Evolutionary conservation across 2,113 vertebrate genomes (phyloP), one percentile per base, ranked within the genome.

Genomic region (Fregetta grallaria): DNA sequence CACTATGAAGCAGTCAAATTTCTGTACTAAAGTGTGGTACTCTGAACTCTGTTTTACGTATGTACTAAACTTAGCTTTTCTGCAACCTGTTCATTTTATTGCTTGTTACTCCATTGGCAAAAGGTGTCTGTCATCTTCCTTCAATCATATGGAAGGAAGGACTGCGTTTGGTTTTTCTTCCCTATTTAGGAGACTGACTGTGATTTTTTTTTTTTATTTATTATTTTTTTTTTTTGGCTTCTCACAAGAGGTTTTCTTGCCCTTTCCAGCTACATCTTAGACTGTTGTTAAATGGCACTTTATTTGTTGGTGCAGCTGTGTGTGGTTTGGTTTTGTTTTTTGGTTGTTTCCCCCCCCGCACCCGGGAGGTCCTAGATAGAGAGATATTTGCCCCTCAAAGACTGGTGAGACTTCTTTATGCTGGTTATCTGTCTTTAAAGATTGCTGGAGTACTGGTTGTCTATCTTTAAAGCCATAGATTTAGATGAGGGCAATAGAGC

Each of bases 1-100:
- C 42, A 6, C 15, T 38, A 8, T 32, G 27, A 23, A 47, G 56
- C 20, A 15, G 14, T 34, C 10, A 9, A 2, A 8, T 61, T 65
- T 23, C 30, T 47, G 12, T 30, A 50, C 45, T 86, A 0, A 15
- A 23, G 7, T 15, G 27, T 40, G 13, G 2, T 11, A 11, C 4
- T 42, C 47, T 10, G 13, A n/a, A 2, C 25, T 75, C 4, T 42
- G 27, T 2, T 85, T 55, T 34, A 11, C 0, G 0, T 15, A 0
- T 0, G 3, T 34, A 2, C 26, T 17, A 23, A 47, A 36, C 21
- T 56, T n/a, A 20, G 27, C 19, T 90, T 75, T 75, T 44, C 36
- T 85, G 32, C 13, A 40, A 6, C 12, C 13, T 59, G 2, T 20
- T 90, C 20, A 1, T 59, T 30, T 75, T 52, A 15, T 63, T 42